Base-by-base conservation (phyloP, 2,888 invertebrate genomes). In the Cephus nigrinus region DNA sequence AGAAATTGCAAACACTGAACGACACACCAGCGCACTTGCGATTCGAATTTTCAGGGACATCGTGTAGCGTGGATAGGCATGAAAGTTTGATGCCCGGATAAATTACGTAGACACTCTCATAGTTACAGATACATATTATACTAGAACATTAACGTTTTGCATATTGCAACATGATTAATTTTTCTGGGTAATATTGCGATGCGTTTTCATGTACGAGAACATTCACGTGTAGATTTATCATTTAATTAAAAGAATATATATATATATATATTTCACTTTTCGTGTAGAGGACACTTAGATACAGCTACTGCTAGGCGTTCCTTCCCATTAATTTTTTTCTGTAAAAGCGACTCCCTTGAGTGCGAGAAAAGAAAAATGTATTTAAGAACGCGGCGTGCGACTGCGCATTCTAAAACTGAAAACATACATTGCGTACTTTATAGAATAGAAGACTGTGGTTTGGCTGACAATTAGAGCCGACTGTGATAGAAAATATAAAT, bases 371-470 rank as follows among this genome's bases (percentile, higher is more conserved):
- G 23, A 55, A 55, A 55, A 55, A 35, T 35, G 55, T 55, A 55
- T 55, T 55, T 55, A 23, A 55, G 55, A 55, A 9, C 55, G 5
- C 23, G 23, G 23, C 23, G 55, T 23, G 55, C 55, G 55, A 23
- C 55, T 15, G 23, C 5, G 55, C 55, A 23, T 55, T 55, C 23
- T 55, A 55, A 55, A 55, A 55, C 23, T 23, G 23, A 55, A 55
- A 55, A 9, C 55, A 2, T 55, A 55, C 23, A 55, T 23, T 23
- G 55, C 55, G 78, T 82, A 77, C 81, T 80, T 79, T 79, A 80
- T 82, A 83, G 81, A 82, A 75, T 85, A 84, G 84, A 84, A 85
- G 83, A 84, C 83, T 85, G 85, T 84, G 83, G 79, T 82, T 83
- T 80, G 82, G 82, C 81, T 81, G 78, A 81, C 76, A 78, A 80